Base-by-base conservation (phyloP, 2,888 invertebrate species). In the Clistopyga incitator region DNA sequence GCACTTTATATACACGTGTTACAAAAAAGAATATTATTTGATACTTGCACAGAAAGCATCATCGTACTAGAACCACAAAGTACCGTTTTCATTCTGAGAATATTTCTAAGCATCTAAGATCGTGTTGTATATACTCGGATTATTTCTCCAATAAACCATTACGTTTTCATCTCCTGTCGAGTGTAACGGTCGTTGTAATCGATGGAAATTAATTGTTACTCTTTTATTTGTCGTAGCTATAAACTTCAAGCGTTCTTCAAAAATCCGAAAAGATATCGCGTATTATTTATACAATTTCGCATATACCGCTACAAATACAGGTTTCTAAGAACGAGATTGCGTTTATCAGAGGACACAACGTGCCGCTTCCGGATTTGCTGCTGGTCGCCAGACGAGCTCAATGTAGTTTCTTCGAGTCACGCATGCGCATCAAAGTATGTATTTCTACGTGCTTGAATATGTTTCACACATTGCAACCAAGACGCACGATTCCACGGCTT, bases 171-270 rank as follows among this genome's bases (percentile, higher is more conserved):
- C 70, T 68, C 50, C 50, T 18, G 65, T 52, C 42, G 52, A 45
- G 34, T 68, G 56, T 81, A 84, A 81, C 84, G 84, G 81, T 78
- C 79, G 56, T 78, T 56, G 81, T 78, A 81, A 81, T 78, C 78
- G 78, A 64, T 50, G 59, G 59, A 68, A 80, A 81, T 81, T 84
- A 74, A 78, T 81, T 74, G 34, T 70, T 75, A 79, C 65, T 3
- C 29, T 50, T 25, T 13, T 29, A 47, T 34, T 64, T 50, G 47
- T 72, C 45, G 10, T 29, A n/a, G n/a, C n/a, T 18, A 45, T 29
- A 15, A 45, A 13, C 25, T n/a, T 18, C 18, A 23, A 18, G 3
- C 42, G 10, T 13, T 34, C 70, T 59, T 29, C n/a, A 23, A 83
- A 76, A 72, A 80, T 72, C 45, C 47, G 70, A 8, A 20, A 45